Evolutionary conservation across 1,140 invertebrate genomes (phyloP), one percentile per base, ranked within the genome.

Genomic region (Euura lappo): DNA sequence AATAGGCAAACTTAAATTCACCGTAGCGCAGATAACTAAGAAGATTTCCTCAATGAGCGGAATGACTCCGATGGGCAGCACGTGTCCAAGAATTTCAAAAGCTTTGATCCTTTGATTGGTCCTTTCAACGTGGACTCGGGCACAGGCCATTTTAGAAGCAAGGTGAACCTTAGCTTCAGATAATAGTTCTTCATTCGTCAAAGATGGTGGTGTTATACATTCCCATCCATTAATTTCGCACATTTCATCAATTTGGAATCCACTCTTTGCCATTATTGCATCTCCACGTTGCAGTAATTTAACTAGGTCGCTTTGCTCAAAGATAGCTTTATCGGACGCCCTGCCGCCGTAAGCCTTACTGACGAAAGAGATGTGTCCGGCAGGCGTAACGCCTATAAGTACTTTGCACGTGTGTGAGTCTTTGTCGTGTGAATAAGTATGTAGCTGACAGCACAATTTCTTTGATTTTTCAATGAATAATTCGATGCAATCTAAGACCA

Each of bases 381-480:
- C 77, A 65, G 84, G 84, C 47, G 80, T 75, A 66, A 87, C 79
- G 5, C 80, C 81, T 43, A 84, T 81, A 69, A 87, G 76, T 44
- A 79, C 71, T 77, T 86, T 87, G n/a, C 75, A 72, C 7, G 83
- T 87, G 69, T 76, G 74, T 28, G 72, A 70, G 47, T 78, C 70
- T 77, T 84, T 83, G 69, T 83, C 82, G 64, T 78, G 73, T 2
- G 79, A 83, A 73, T 78, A 82, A 13, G 79, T 80, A 45, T 69
- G 70, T 45, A 79, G 51, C 72, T 76, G 69, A 44, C 76, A 77
- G 46, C 75, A 73, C 13, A 77, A 69, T 68, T 76, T 79, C 65
- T 75, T 75, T 28, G 75, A 72, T 45, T 47, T 74, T 68, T 81
- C 60, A n/a, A 81, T 72, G n/a, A 60, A 67, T 13, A 79, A 3